Base-by-base conservation (phyloP, 2,888 invertebrate species). In the Stictocephala bisonia region DNA sequence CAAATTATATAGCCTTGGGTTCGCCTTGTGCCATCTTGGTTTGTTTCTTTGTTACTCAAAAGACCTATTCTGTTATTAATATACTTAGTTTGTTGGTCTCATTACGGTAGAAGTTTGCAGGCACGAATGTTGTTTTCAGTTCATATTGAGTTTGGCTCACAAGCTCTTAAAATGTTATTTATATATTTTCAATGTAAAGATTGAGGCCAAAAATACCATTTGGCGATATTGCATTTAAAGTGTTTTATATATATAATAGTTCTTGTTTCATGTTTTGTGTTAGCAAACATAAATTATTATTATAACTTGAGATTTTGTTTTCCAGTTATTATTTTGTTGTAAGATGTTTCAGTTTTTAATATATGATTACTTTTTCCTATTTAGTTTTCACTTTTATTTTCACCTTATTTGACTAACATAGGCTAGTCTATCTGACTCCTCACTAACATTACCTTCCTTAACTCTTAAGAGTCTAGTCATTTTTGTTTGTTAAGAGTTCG, bases 291-390 rank as follows among this genome's bases (percentile, higher is more conserved):
- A 71, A 71, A 71, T 71, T 71, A 71, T 71, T 71, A 68, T 70
- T 70, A 70, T 71, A 71, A 64, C 71, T 71, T 64, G 64, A 71
- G 60, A 71, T 64, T 71, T 71, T 71, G 71, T 71, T 71, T 72
- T 73, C 26, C 40, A 67, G 67, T 73, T 73, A 73, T 72, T 72
- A 72, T 73, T 68, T 73, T 73, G 73, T 73, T 73, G 73, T 73
- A 68, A 73, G 53, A 68, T 73, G 73, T 73, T 73, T 73, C 67
- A 50, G 50, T 73, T 73, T 73, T 73, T 73, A 73, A 73, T 73
- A 73, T 73, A 73, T 68, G 73, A 66, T 73, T 67, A 67, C 66
- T 73, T 73, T 73, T 66, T 73, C 50, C 27, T 68, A 68, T 31
- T 68, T 53, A 53, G 67, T 67, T 73, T n/a, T n/a, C n/a, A n/a